Conservation (phyloP, 2,797 vertebrate species). For the Microtus californicus region DNA sequence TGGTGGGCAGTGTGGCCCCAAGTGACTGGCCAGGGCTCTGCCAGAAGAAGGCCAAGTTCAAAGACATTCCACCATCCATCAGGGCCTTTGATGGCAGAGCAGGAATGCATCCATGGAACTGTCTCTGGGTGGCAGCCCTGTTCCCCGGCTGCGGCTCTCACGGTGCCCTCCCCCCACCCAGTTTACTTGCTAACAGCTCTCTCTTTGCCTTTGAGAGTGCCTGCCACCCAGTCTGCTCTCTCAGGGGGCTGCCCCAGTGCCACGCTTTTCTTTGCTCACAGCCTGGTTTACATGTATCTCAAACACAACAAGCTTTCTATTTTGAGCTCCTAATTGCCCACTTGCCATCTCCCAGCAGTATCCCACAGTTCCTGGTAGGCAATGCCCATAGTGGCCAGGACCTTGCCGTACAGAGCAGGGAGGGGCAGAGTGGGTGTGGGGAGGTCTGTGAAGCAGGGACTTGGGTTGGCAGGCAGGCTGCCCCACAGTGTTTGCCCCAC, state of each 20-base stretch:
- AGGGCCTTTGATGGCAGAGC: neutral
- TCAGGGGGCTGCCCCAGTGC: neutral
- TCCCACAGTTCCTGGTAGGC: accelerated
- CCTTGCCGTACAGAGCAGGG: accelerated
- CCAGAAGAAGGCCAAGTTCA: neutral
- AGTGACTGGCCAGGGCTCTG: neutral
- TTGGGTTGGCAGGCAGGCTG: neutral
- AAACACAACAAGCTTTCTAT: neutral
- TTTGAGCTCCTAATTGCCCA: conserved; percentile 55
- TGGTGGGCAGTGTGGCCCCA: neutral
- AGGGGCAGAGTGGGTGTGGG: neutral
- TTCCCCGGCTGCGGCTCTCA: neutral
- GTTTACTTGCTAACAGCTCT: neutral
- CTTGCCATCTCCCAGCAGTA: neutral
- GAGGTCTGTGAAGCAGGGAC: neutral
- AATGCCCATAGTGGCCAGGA: neutral
- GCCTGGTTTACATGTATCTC: conserved; percentile 54
- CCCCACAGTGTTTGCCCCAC: neutral
- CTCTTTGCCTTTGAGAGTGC: neutral
- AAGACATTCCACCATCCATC: neutral
- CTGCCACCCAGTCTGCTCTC: neutral
- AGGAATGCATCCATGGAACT: neutral
- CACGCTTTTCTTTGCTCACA: neutral
- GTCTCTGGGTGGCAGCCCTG: accelerated
- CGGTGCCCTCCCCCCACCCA: neutral